phyloP scores from a whole-genome alignment of 2,113 vertebrate species.

The Chinchilla lanigera region DNA sequence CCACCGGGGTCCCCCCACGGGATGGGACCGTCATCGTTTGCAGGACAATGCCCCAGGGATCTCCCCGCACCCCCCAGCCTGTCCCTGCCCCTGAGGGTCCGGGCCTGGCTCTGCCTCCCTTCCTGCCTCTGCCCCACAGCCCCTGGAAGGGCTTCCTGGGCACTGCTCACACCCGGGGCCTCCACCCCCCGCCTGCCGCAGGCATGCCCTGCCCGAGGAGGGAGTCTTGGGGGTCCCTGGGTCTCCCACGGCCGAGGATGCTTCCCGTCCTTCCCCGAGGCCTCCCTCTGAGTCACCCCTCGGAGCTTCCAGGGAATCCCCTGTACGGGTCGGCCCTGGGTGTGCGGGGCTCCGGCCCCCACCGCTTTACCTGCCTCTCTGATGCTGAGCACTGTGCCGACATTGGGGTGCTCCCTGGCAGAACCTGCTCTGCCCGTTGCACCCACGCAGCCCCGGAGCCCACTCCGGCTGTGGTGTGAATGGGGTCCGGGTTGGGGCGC shows the following conservation, averaged over 20 bases:
- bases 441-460: background rate
- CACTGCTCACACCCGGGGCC: slow-evolving; percentile 43
- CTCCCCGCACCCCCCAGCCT: background rate
- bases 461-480: background rate
- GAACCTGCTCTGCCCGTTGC: background rate
- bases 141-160: slow-evolving; percentile 13
- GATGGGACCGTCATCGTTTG: background rate
- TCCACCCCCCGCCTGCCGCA: background rate
- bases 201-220: background rate
- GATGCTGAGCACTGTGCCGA: background rate
- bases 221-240: background rate
- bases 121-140: slow-evolving; percentile 68
- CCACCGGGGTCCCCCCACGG: background rate
- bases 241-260: background rate
- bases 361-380: background rate
- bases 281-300: background rate
- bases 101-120: background rate
- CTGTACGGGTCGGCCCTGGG: rapidly evolving
- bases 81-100: background rate
- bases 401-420: background rate
- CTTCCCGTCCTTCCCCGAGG: background rate
- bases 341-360: background rate
- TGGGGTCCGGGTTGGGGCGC: background rate
- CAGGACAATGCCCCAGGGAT: background rate
- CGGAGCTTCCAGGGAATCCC: background rate